Base-by-base conservation (phyloP, 1,140 invertebrate species). In the Neuroterus valhalla region DNA sequence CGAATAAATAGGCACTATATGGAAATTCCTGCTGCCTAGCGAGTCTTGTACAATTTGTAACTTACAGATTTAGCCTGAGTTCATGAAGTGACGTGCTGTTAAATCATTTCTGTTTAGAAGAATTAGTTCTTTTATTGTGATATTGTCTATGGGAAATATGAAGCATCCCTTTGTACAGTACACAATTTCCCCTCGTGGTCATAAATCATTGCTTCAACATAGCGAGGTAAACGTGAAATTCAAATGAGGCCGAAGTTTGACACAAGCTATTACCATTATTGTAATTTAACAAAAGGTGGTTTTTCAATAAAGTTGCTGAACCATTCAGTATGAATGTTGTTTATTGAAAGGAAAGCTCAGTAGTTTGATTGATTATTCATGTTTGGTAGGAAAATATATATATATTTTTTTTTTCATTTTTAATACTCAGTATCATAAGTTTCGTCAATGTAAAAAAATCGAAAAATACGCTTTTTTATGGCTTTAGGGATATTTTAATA, bases 301-400 rank as follows among this genome's bases (percentile, higher is more conserved):
- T 38, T 62, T 31, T 62, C 55, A 62, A 62, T 62, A 62, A 62
- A 62, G n/a, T 31, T 62, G 26, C 31, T 11, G 52, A 31, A 62
- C 23, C 11, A 21, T 62, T 62, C 21, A 62, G 15, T 15, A 62
- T 52, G 23, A 38, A 38, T 38, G 31, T 38, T 38, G 31, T 38
- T 38, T 38, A 38, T 38, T 38, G 31, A 38, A 38, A 38, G 1
- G 6, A 38, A 38, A 38, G 4, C 1, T 0, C 10, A 38, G 31
- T 38, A 38, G 5, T 38, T 38, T 38, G 6, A 38, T 38, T 38
- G 10, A 8, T 5, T 8, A 38, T 38, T 10, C 10, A 38, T 38
- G 31, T 38, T 1, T 38, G 10, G 31, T 31, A 31, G 1, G 0
- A 38, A 38, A 26, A 26, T 2, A 26, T 26, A n/a, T n/a, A n/a